These are phyloP conservation scores for Eupithecia insigniata DNA, from an alignment of 2,888 invertebrate species.

Conservation along the genomic window DNA sequence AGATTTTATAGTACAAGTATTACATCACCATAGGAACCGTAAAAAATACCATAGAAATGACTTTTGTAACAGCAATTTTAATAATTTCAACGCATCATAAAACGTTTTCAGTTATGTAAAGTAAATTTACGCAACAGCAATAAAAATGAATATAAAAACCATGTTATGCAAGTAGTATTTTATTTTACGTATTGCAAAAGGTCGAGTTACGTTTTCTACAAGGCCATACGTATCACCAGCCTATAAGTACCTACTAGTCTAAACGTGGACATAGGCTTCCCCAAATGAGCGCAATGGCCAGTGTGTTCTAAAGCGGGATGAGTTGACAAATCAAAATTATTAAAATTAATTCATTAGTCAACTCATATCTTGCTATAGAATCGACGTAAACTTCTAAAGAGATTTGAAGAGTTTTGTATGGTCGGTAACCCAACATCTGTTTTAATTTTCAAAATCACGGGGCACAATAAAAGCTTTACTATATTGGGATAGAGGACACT, in stretches of 20 bases:
- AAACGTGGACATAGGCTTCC: not conserved
- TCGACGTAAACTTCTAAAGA: not conserved
- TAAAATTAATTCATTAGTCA: too few relatives aligned
- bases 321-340: too few relatives aligned
- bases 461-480: too few relatives aligned
- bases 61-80: not conserved
- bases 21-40: not conserved
- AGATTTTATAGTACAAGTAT: not conserved
- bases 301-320: too few relatives aligned
- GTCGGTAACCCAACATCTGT: too few relatives aligned
- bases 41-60: not conserved
- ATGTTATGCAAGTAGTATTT: slow-evolving; percentile 12
- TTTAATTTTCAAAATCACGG: too few relatives aligned
- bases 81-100: slow-evolving; percentile 3
- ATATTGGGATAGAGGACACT: too few relatives aligned
- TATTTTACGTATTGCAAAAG: not conserved
- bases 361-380: not conserved
- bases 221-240: not conserved
- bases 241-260: not conserved
- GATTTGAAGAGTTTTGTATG: too few relatives aligned
- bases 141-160: not conserved
- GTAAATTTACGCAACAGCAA: not conserved
- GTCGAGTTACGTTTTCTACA: not conserved
- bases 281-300: not conserved
- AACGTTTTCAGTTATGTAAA: slow-evolving; percentile 8